Evolutionary conservation across 2,113 vertebrate genomes (phyloP).

Genomic region (Pterocles gutturalis): DNA sequence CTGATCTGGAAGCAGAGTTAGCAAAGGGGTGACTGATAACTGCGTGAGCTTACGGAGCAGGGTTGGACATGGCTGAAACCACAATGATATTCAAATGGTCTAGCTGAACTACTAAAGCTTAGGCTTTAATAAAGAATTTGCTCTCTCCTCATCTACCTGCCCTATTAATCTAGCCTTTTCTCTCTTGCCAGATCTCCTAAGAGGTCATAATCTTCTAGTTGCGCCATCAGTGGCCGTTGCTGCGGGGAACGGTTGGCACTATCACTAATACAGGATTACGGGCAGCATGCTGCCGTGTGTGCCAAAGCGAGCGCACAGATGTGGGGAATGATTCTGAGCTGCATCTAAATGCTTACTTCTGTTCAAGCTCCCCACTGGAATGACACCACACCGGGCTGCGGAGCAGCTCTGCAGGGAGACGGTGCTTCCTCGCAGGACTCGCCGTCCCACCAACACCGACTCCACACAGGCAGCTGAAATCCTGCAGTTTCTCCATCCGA

Average conservation of each 20-base stretch:
- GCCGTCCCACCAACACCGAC: background rate
- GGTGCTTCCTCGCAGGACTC: rapidly evolving
- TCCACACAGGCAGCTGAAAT: background rate
- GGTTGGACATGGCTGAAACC: background rate
- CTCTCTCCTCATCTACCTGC: background rate
- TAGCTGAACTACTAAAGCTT: background rate
- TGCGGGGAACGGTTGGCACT: slow-evolving; percentile 3
- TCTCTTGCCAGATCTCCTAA: slow-evolving; percentile 14
- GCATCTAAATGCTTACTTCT: background rate
- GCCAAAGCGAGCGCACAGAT: background rate
- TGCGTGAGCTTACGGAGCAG: background rate
- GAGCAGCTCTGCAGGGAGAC: background rate
- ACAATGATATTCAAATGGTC: background rate
- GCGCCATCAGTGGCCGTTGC: slow-evolving; percentile 28
- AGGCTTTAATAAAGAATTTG: background rate
- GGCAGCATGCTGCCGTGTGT: background rate
- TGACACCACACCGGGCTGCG: background rate
- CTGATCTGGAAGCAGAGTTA: background rate
- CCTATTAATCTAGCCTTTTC: background rate
- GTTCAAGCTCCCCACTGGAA: background rate
- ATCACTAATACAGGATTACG: slow-evolving; percentile 46
- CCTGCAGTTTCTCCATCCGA: background rate
- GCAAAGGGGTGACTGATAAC: background rate
- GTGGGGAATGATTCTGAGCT: background rate
- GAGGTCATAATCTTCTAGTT: slow-evolving; percentile 38